These are phyloP conservation scores for Megalops cyprinoides DNA, from an alignment of 2,797 vertebrate genomes.

Conservation along the genomic window DNA sequence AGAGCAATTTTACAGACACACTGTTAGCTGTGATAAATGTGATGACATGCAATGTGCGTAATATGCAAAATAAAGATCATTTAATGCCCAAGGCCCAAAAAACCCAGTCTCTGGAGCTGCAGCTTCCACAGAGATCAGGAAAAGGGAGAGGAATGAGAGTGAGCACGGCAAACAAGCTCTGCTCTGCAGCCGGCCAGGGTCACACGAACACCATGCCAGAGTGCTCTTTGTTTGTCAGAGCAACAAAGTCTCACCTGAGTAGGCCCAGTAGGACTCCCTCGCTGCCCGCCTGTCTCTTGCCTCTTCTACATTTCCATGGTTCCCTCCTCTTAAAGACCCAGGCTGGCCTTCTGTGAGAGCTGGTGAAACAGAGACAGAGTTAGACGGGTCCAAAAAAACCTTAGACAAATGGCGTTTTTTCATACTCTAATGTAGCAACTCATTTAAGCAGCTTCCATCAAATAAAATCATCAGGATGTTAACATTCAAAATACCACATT, in stretches of 20 bases:
- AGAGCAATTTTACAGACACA: slow-evolving; percentile 5
- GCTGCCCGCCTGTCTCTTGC: slow-evolving; percentile 86
- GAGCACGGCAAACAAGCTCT: not conserved
- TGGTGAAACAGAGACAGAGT: slow-evolving; percentile 58
- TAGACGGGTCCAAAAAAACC: slow-evolving; percentile 1
- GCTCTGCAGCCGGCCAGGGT: not conserved
- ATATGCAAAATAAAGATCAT: slow-evolving; percentile 52
- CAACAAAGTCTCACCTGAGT: slow-evolving; percentile 88
- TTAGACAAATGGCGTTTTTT: slow-evolving; percentile 7
- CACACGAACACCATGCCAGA: not conserved
- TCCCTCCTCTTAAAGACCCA: slow-evolving; percentile 71
- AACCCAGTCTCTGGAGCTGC: slow-evolving; percentile 23
- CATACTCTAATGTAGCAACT: not conserved
- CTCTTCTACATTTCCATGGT: slow-evolving; percentile 74
- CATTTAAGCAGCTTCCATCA: not conserved
- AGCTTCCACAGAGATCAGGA: not conserved
- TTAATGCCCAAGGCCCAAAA: slow-evolving; percentile 39
- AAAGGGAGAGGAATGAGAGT: slow-evolving; percentile 10
- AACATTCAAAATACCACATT: slow-evolving; percentile 8
- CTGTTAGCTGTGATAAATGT: no score
- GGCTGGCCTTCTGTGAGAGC: slow-evolving; percentile 82
- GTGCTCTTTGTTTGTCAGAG: no score
- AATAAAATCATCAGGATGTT: slow-evolving; percentile 21
- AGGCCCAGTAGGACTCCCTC: slow-evolving; percentile 94
- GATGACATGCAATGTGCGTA: no score